These are phyloP conservation scores for Mizuhopecten yessoensis DNA, from an alignment of 1,140 invertebrate genomes.

Conservation along the genomic window DNA sequence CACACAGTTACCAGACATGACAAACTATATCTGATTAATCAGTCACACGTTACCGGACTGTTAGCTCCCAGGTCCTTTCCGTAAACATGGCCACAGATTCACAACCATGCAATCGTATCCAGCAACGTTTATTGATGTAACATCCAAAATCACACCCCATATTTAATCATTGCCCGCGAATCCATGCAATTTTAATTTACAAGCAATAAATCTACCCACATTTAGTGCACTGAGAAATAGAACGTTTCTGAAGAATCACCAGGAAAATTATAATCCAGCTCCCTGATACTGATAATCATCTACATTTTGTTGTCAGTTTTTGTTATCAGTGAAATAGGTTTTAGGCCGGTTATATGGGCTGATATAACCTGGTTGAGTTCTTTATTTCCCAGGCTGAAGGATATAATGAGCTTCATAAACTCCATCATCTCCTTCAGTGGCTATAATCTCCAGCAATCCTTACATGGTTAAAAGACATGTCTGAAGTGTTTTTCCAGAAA, in stretches of 20 bases:
- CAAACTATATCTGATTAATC: no score
- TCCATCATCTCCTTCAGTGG: not conserved
- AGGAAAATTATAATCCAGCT: not conserved
- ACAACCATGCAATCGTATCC: not conserved
- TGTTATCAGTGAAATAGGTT: no score
- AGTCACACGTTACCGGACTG: conserved; percentile 14
- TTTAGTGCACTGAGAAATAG: not conserved
- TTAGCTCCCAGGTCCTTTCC: not conserved
- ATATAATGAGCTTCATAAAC: not conserved
- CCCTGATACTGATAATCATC: not conserved
- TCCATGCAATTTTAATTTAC: conserved; percentile 22
- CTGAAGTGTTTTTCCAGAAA: not conserved
- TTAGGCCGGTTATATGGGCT: no score
- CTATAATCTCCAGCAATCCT: no score
- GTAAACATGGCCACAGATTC: conserved; percentile 18
- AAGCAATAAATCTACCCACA: not conserved
- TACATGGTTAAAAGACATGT: not conserved
- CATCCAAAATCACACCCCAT: not conserved
- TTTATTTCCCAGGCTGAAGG: no score
- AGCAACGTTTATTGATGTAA: not conserved
- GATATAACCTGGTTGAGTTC: no score
- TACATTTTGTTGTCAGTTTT: not conserved
- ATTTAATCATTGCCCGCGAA: not conserved
- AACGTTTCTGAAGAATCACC: not conserved
- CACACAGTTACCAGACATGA: no score